Evolutionary conservation across 2,888 invertebrate species (phyloP).

Genomic region (Lamellibrachia columna): DNA sequence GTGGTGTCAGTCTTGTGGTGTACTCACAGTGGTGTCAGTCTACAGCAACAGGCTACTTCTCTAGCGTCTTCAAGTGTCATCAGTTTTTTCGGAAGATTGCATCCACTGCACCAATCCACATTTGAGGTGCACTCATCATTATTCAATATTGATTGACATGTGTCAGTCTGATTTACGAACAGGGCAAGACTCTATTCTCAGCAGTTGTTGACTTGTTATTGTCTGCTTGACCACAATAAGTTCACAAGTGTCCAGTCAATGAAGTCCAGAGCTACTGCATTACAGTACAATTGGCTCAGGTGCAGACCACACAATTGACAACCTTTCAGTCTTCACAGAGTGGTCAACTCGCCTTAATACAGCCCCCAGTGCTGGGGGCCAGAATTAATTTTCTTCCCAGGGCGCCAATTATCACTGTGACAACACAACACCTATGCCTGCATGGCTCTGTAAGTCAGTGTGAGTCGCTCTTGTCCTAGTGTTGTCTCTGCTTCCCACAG

Average conservation of each 20-base stretch:
- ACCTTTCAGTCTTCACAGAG: not conserved
- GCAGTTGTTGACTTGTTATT: not conserved
- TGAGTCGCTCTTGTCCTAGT: not conserved
- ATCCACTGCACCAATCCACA: not conserved
- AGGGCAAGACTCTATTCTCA: not conserved
- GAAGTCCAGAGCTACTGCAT: too few relatives aligned
- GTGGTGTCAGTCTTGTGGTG: not conserved
- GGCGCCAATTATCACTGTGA: not conserved
- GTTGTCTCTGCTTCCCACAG: not conserved
- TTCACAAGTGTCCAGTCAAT: not conserved
- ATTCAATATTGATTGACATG: not conserved
- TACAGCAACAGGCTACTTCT: not conserved
- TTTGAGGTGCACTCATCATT: not conserved
- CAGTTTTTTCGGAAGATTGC: not conserved
- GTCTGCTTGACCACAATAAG: not conserved
- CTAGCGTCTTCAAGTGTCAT: not conserved
- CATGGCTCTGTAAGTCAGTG: not conserved
- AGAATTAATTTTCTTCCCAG: not conserved
- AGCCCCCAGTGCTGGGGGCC: not conserved
- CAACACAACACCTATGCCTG: not conserved
- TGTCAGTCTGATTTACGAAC: not conserved
- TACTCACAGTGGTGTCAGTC: not conserved
- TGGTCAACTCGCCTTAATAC: not conserved
- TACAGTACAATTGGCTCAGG: not conserved
- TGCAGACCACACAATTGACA: not conserved